A percentile compares a stretch with the other conserved stretches of the same genome.
phyloP scores from a whole-genome alignment of 2,113 vertebrate species.

The Halcyon malimbica region DNA sequence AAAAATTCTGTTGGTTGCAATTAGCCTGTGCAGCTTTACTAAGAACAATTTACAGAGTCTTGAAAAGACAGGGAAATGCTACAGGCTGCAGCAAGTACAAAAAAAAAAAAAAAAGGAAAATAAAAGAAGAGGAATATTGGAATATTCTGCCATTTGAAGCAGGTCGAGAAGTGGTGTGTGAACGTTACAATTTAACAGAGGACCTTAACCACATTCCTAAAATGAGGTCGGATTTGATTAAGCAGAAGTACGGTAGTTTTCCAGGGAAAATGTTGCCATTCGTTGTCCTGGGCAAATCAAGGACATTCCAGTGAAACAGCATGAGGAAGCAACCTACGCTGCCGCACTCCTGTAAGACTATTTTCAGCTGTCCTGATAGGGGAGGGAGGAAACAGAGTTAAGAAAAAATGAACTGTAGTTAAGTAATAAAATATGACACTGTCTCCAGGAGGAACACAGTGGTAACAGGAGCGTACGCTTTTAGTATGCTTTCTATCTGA shows the following conservation, averaged over 20 bases:
- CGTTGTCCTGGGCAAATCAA: background rate
- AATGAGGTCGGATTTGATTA: background rate
- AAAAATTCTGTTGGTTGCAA: background rate
- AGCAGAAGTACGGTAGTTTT: background rate
- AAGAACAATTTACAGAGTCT: background rate
- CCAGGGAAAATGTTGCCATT: background rate
- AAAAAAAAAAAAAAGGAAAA: background rate
- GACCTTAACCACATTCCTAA: background rate
- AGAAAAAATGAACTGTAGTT: background rate
- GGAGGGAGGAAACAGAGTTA: background rate
- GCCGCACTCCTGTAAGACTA: background rate
- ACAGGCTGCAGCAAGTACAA: background rate
- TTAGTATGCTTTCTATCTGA: background rate
- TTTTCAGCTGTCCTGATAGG: background rate
- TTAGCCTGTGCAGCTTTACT: background rate
- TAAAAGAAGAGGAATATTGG: no score
- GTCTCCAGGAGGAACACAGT: background rate
- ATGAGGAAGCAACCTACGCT: background rate
- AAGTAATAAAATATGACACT: background rate
- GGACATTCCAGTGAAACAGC: background rate
- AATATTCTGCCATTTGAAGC: background rate
- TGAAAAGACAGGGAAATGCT: background rate
- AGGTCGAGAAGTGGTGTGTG: background rate
- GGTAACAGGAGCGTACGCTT: background rate
- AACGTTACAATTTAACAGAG: background rate